phyloP scores from a whole-genome alignment of 2,113 vertebrate species.

The Cygnus buccinator region DNA sequence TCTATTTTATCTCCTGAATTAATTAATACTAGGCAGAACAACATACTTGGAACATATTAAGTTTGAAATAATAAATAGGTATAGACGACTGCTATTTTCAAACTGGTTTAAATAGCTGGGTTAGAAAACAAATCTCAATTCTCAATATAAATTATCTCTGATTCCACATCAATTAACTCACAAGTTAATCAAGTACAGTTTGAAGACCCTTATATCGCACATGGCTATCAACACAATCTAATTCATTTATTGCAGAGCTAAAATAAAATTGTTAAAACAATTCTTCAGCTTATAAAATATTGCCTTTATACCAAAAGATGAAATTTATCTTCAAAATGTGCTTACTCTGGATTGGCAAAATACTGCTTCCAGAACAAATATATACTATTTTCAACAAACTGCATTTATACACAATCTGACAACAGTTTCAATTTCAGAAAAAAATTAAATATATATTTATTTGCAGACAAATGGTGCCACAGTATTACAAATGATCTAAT shows the following conservation, averaged over 20 bases:
- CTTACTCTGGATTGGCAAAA: background rate
- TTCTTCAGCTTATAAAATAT: background rate
- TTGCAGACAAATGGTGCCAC: background rate
- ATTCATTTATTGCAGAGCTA: background rate
- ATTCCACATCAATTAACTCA: background rate
- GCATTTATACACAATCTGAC: background rate
- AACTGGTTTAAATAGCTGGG: background rate
- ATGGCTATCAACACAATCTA: background rate
- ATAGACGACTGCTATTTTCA: background rate
- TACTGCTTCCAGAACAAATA: background rate
- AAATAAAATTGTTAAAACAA: background rate
- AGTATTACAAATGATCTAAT: background rate
- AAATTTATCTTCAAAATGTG: background rate
- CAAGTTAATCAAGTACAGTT: background rate
- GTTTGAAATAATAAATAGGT: background rate
- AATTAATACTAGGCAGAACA: background rate
- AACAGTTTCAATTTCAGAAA: background rate
- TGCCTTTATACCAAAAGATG: background rate
- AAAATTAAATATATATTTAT: background rate
- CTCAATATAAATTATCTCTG: background rate
- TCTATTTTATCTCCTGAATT: background rate
- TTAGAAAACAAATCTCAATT: background rate
- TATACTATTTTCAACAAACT: background rate
- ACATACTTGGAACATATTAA: background rate
- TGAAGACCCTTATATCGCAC: background rate